Base-by-base conservation (phyloP, 2,888 invertebrate species). In the Myopa testacea region DNA sequence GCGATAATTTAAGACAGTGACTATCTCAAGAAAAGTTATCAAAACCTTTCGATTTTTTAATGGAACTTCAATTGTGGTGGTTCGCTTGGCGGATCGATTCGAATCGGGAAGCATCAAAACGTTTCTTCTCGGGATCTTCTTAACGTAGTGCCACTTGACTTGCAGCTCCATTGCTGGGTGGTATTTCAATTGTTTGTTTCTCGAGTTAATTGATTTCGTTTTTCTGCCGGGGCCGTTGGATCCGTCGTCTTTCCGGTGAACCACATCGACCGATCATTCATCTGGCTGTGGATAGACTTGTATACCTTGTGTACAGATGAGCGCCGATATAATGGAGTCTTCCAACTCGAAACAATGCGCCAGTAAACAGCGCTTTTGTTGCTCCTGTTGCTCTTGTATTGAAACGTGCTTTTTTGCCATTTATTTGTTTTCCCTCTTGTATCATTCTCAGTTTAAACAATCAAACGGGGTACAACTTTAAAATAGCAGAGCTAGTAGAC, bases 151-250 rank as follows among this genome's bases (percentile, higher is more conserved):
- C 45, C 45, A 45, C 45, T 45, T 45, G 14, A 52, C 45, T 68
- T 16, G 16, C 8, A n/a, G 10, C 19, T 68, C 45, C 38, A 50
- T 8, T 3, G 16, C 14, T 55, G 55, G 45, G 5, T 50, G 69
- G 45, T 52, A 69, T 69, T 69, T 52, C 69, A 69, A 69, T 69
- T 69, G 19, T 69, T 69, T 69, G 52, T 69, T 52, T 69, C 19
- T 52, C 50, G 19, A 69, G n/a, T 69, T 50, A 69, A 69, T 69
- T 69, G 69, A 69, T 50, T 52, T 38, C n/a, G 50, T 69, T 69
- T 2, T 26, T 50, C 19, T 69, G 12, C 19, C 8, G 12, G 12
- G 69, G 50, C 10, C 19, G 68, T 45, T 26, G 50, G 3, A 50
- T 50, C 50, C 55, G n/a, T 38, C 12, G 68, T 68, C 19, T 19